Evolutionary conservation across 1,140 invertebrate species (phyloP).

Genomic region (Papilio helenus): DNA sequence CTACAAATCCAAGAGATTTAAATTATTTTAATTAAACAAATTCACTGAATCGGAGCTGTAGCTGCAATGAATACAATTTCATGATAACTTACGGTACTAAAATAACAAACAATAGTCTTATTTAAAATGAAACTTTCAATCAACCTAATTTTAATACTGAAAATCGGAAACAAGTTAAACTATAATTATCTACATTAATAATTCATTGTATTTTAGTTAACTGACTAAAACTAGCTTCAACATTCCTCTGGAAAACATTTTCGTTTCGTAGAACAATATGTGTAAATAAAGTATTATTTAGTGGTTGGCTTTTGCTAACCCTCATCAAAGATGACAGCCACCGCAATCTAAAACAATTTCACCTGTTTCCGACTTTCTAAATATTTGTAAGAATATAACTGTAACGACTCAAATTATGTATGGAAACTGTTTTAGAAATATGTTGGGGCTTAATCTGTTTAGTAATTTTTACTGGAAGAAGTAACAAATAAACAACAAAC

Average conservation of each 20-base stretch:
- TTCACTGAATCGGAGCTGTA: neutral
- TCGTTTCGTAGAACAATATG: neutral
- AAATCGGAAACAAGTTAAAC: neutral
- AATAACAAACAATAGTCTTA: neutral
- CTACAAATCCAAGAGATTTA: slow-evolving; percentile 24
- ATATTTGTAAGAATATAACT: neutral
- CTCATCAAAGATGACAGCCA: slow-evolving; percentile 3
- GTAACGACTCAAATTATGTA: neutral
- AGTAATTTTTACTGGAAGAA: too few relatives aligned
- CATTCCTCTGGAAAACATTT: neutral
- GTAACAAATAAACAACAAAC: too few relatives aligned
- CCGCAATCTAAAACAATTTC: slow-evolving; percentile 21
- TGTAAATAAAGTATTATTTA: slow-evolving; percentile 18
- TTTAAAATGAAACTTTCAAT: neutral
- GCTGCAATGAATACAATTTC: neutral
- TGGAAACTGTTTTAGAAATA: neutral
- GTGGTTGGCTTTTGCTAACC: neutral
- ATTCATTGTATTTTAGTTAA: neutral
- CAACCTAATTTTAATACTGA: too few relatives aligned
- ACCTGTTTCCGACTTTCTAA: neutral
- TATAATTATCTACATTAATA: neutral
- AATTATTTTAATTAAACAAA: slow-evolving; percentile 34
- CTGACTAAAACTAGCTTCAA: neutral
- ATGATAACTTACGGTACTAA: neutral
- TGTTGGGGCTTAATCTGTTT: too few relatives aligned